Evolutionary conservation across 1,140 invertebrate genomes (phyloP), one percentile per base, ranked within the genome.

Genomic region (Delia radicum): DNA sequence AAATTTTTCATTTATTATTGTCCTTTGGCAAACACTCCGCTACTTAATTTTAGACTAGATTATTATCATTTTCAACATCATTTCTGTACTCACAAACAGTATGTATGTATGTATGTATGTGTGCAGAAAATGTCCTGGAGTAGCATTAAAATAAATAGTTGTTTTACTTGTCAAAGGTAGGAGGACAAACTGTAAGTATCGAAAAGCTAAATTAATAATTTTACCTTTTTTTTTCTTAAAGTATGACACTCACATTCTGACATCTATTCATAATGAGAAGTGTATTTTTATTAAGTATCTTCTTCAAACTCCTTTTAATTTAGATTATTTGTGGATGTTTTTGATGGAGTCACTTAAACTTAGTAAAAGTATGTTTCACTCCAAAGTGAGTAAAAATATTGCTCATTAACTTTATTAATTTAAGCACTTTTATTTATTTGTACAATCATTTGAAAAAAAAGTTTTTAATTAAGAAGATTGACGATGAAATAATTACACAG

Each of bases 361-460:
- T 55, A 10, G n/a, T 24, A 55, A 10, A 7, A 55, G 48, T 42
- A 42, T 3, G n/a, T 42, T 42, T 13, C 12, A 42, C 12, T 42
- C 12, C 37, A 21, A n/a, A n/a, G 48, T 21, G 24, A 55, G 5
- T 21, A 55, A 55, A 55, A 55, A 21, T 55, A 55, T 55, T 55
- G n/a, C 24, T 55, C 48, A 55, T 55, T 55, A 55, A 55, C 48
- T 55, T 55, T 55, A 55, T 55, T 55, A 55, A 55, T 55, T 55
- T 55, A 55, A 55, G 48, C 48, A 21, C 48, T 55, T 55, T 5
- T 55, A 18, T n/a, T 21, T 21, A 55, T 55, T 55, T 55, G n/a
- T n/a, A n/a, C n/a, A n/a, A n/a, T n/a, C n/a, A n/a, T n/a, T n/a
- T n/a, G n/a, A n/a, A n/a, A n/a, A n/a, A n/a, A n/a, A n/a, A n/a